These are phyloP conservation scores for Pelusios castaneus DNA, from an alignment of 2,113 vertebrate species.

Conservation along the genomic window DNA sequence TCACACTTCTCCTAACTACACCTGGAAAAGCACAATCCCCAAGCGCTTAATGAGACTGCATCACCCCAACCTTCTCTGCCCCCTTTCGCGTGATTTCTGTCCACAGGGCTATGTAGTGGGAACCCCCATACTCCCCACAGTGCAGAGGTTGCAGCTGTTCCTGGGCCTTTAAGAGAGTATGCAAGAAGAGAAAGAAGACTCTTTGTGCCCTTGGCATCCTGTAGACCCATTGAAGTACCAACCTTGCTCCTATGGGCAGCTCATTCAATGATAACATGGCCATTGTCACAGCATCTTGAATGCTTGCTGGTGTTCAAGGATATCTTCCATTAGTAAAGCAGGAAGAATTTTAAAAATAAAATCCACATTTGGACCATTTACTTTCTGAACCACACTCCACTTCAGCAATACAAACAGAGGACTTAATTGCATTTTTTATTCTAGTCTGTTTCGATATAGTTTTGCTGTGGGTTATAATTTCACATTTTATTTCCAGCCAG, in stretches of 20 bases:
- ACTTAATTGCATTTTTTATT: not conserved
- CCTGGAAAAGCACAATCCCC: not conserved
- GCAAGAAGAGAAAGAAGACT: not conserved
- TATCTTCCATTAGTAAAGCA: not conserved
- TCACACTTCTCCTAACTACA: not conserved
- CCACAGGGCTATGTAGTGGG: not conserved
- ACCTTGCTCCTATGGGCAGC: not conserved
- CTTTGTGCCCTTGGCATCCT: not conserved
- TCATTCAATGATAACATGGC: not conserved
- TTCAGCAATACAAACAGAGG: not conserved
- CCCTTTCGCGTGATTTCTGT: not conserved
- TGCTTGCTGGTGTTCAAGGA: not conserved
- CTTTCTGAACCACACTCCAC: not conserved
- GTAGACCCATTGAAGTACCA: not conserved
- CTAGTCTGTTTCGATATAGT: not conserved
- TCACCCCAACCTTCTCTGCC: not conserved
- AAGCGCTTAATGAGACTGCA: not conserved
- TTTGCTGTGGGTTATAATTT: not conserved
- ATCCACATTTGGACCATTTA: not conserved
- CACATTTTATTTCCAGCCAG: accelerated
- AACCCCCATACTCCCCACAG: accelerated
- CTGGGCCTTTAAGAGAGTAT: not conserved
- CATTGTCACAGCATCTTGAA: not conserved
- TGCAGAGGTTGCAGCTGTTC: not conserved
- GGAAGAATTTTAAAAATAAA: not conserved